These are phyloP conservation scores for Tineola bisselliella DNA, from an alignment of 2,888 invertebrate species.

Conservation along the genomic window DNA sequence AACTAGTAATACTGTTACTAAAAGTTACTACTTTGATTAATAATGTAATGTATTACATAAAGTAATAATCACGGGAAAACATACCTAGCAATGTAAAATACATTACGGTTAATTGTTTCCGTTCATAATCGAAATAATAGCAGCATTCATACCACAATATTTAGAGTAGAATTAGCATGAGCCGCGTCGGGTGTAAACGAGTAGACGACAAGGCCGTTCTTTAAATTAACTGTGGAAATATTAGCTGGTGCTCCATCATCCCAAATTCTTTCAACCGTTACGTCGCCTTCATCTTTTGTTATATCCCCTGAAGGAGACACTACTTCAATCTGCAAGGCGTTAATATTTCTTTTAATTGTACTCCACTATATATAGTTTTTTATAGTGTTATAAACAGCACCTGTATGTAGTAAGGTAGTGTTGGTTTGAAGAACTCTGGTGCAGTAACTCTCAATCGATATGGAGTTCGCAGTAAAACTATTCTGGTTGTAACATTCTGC, in stretches of 20 bases:
- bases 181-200: constrained; percentile 40
- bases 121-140: no score
- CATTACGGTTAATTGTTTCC: no score
- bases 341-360: no score
- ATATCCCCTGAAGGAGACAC: constrained; percentile 44
- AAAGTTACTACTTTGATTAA: no score
- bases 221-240: constrained; percentile 35
- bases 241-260: constrained; percentile 55
- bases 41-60: no score
- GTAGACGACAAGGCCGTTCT: constrained; percentile 42
- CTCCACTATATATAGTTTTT: neutral
- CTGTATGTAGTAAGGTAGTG: constrained; percentile 83
- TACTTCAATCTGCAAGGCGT: constrained; percentile 41
- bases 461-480: constrained; percentile 68
- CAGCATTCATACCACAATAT: constrained; percentile 74
- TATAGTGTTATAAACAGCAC: constrained; percentile 37
- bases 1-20: no score
- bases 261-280: constrained; percentile 50
- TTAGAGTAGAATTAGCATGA: constrained; percentile 72
- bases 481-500: constrained; percentile 77
- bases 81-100: no score
- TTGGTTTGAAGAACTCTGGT: constrained; percentile 90
- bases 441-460: constrained; percentile 79
- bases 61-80: no score
- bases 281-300: constrained; percentile 37